Conservation (phyloP, 2,113 vertebrate genomes). For the Melanotaenia duboulayi region DNA sequence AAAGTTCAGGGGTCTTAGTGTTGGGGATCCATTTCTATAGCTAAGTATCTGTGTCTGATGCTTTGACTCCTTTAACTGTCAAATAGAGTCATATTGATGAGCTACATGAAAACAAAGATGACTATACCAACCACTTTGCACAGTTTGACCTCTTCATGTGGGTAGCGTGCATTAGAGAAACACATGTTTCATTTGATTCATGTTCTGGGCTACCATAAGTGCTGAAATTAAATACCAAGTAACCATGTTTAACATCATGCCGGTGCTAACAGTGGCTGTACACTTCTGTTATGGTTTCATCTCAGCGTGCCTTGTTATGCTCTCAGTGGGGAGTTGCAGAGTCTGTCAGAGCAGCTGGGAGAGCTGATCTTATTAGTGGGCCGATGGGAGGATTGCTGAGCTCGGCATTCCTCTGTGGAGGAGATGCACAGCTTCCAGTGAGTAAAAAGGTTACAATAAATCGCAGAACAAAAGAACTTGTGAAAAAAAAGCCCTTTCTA, state of each 20-base stretch:
- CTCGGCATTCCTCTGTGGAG: slow-evolving; percentile 58
- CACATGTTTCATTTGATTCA: background rate
- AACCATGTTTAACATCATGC: slow-evolving; percentile 14
- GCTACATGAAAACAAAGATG: slow-evolving; percentile 2
- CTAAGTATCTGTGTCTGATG: slow-evolving; percentile 11
- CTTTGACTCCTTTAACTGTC: slow-evolving; percentile 26
- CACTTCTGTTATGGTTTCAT: background rate
- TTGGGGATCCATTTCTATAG: slow-evolving; percentile 11
- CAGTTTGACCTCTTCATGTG: slow-evolving; percentile 10
- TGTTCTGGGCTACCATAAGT: background rate
- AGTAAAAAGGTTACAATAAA: slow-evolving; percentile 8
- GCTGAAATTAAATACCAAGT: background rate
- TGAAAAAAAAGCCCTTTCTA: background rate
- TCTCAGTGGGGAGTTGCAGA: slow-evolving; percentile 50
- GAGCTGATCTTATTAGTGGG: slow-evolving; percentile 63
- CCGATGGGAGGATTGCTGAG: slow-evolving; percentile 64
- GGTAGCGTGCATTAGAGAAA: background rate
- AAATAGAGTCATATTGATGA: background rate
- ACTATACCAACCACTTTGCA: slow-evolving; percentile 5
- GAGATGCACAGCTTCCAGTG: slow-evolving; percentile 33
- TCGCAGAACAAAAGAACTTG: background rate
- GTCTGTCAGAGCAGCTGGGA: slow-evolving; percentile 61
- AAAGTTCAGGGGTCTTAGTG: slow-evolving; percentile 14
- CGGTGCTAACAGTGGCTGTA: background rate
- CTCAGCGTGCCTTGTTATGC: slow-evolving; percentile 25